Percentiles rank a stretch among this genome's conserved stretches.
Conservation (phyloP, 2,888 invertebrate species). For the Cosmia pyralina region DNA sequence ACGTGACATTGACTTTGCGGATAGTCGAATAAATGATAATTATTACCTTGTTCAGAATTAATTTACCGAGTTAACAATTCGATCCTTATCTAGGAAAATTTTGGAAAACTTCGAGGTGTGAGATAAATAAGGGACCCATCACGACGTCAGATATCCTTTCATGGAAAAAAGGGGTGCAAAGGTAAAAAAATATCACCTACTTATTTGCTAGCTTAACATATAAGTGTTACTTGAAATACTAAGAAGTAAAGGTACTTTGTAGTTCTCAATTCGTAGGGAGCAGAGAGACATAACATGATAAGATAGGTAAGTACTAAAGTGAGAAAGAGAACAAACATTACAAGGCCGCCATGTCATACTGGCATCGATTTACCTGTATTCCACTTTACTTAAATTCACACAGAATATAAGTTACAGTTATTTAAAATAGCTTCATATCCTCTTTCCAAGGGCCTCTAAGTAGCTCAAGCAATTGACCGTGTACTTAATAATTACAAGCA, state of each 20-base stretch:
- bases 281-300: conserved; percentile 1
- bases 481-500: conserved; percentile 30
- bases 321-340: conserved; percentile 3
- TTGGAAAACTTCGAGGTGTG: conserved; percentile 15
- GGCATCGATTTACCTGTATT: conserved; percentile 11
- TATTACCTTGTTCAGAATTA: conserved; percentile 47
- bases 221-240: conserved; percentile 24
- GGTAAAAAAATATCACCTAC: conserved; percentile 14
- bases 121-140: conserved; percentile 11
- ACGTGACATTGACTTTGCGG: conserved; percentile 55
- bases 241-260: background rate
- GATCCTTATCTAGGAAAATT: conserved; percentile 11
- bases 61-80: conserved; percentile 16
- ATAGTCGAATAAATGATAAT: conserved; percentile 43
- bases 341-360: conserved; percentile 1
- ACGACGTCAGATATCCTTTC: conserved; percentile 32
- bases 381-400: conserved; percentile 5
- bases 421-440: conserved; percentile 26
- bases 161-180: background rate
- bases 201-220: conserved; percentile 16
- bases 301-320: background rate
- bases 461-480: conserved; percentile 34
- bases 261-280: background rate
- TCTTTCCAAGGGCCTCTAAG: conserved; percentile 17
- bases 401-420: background rate